Evolutionary conservation across 2,113 vertebrate genomes (phyloP), one percentile per base, ranked within the genome.

Genomic region (Kryptolebias marmoratus): DNA sequence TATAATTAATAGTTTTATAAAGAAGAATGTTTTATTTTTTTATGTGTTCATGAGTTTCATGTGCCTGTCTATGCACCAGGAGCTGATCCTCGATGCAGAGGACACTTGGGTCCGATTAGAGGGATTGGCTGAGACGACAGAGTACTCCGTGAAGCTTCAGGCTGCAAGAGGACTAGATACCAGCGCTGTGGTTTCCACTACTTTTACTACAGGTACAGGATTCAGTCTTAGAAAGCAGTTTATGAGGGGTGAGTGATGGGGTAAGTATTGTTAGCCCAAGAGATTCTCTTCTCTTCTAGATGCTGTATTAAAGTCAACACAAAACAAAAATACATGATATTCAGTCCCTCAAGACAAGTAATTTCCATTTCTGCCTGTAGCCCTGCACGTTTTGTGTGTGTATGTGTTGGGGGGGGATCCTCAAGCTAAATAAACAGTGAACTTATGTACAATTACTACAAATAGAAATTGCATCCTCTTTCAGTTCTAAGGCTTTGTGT

Each of bases 51-150:
- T 80, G 16, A 68, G 28, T 73, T 15, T 22, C 22, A 22, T 66
- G 18, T n/a, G 65, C 3, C 1, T 52, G 50, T 68, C 61, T 71
- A 31, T 47, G 0, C 32, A 8, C 32, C 85, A 99, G 98, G 97
- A 99, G 92, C 91, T 99, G 90, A 98, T 98, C 30, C 94, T 99
- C 45, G 97, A 99, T 77, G 95, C 97, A 0, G 98, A 99, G 75
- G 98, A 99, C 91, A 98, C 96, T 0, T 99, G 97, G 98, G 98
- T 99, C 79, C 95, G 96, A 3, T 83, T 99, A 68, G 97, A 99
- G 83, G 97, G 97, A 6, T 95, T 99, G 18, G 94, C 92, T 0
- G 97, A 99, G 93, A 97, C 89, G 54, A 95, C 96, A 0, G 95
- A 96, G 80, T 99, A 97, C 92, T 96, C 92, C 0, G 95, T 99